Evolutionary conservation across 2,113 vertebrate species (phyloP).

Genomic region (Seriola quinqueradiata): DNA sequence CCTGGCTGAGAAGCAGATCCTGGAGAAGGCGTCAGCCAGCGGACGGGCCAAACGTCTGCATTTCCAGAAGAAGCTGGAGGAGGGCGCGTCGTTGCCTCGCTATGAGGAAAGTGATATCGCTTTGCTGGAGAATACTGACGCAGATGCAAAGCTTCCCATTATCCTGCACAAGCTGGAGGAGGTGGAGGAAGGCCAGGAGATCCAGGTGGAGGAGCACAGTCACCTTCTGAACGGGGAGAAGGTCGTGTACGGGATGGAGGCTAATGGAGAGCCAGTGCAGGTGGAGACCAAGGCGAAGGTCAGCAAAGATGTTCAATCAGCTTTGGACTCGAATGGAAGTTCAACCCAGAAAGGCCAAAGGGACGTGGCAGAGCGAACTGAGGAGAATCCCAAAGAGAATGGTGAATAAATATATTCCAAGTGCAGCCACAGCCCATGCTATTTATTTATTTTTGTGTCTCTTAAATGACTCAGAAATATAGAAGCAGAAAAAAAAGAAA

Average conservation of each 20-base stretch:
- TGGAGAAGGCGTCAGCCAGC: conserved; percentile 89
- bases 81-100: conserved; percentile 85
- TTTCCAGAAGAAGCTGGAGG: conserved; percentile 88
- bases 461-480: conserved; percentile 75
- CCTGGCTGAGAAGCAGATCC: conserved; percentile 95
- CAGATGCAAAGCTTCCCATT: conserved; percentile 90
- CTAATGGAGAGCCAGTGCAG: conserved; percentile 15
- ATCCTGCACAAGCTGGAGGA: conserved; percentile 89
- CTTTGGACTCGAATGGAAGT: conserved; percentile 37
- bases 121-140: conserved; percentile 88
- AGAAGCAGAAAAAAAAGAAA: conserved; percentile 60
- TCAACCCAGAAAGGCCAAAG: conserved; percentile 38
- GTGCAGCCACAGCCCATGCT: conserved; percentile 64
- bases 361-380: conserved; percentile 77
- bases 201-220: conserved; percentile 72
- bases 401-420: conserved; percentile 75
- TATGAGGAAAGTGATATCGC: conserved; percentile 91
- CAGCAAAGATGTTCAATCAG: conserved; percentile 34
- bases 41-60: conserved; percentile 86
- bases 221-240: conserved; percentile 86
- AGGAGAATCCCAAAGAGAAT: conserved; percentile 85
- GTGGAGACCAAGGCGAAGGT: conserved; percentile 36
- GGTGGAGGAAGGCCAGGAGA: conserved; percentile 81
- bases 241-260: conserved; percentile 79
- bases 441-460: conserved; percentile 84